Conservation (phyloP, 2,888 invertebrate genomes). For the Arctia plantaginis region DNA sequence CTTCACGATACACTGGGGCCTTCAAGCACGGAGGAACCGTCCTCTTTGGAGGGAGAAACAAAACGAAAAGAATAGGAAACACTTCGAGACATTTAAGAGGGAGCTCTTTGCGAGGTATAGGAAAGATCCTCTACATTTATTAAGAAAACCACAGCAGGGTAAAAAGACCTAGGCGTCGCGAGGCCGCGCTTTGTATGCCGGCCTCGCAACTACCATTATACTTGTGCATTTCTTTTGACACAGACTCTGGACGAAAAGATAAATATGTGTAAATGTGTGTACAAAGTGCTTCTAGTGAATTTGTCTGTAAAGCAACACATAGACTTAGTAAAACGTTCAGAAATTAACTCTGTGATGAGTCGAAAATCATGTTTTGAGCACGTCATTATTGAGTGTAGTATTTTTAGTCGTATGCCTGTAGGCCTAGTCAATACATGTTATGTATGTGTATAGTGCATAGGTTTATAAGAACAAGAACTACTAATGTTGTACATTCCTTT, state of each 20-base stretch:
- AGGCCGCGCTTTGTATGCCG: slow-evolving; percentile 77
- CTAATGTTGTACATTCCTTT: slow-evolving; percentile 13
- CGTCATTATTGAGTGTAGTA: slow-evolving; percentile 8
- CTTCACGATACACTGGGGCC: slow-evolving; percentile 96
- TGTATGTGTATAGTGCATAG: slow-evolving; percentile 4
- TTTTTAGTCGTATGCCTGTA: slow-evolving; percentile 15
- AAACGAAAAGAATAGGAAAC: slow-evolving; percentile 92
- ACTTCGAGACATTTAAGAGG: slow-evolving; percentile 93
- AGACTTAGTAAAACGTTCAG: not conserved
- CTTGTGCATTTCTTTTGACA: slow-evolving; percentile 60
- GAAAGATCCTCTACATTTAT: slow-evolving; percentile 87
- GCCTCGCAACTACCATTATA: slow-evolving; percentile 65
- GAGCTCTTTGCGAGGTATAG: slow-evolving; percentile 92
- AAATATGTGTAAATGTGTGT: slow-evolving; percentile 16
- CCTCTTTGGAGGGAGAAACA: slow-evolving; percentile 96
- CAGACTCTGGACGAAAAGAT: slow-evolving; percentile 17
- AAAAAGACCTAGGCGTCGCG: slow-evolving; percentile 83
- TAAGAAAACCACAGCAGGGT: slow-evolving; percentile 69
- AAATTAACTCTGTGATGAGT: not conserved
- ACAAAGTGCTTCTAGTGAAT: not conserved
- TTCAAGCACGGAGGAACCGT: slow-evolving; percentile 91
- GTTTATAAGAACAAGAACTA: slow-evolving; percentile 11
- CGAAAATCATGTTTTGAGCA: not conserved
- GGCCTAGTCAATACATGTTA: slow-evolving; percentile 7
- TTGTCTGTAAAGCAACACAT: not conserved